Evolutionary conservation across 2,113 vertebrate genomes (phyloP).

Genomic region (Machaerirhynchus nigripectus): DNA sequence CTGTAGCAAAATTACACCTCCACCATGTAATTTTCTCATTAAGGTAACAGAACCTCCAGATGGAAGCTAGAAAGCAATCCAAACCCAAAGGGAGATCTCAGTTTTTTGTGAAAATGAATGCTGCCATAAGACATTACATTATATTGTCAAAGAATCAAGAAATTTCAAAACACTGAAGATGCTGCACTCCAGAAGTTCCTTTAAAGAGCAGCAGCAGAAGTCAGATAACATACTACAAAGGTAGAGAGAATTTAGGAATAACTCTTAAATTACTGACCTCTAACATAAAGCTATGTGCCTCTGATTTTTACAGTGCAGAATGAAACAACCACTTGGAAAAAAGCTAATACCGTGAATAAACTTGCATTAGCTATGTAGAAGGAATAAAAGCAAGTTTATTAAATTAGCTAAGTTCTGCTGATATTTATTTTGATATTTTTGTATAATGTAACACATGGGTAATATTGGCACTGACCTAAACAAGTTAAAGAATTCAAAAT

Average conservation of each 20-base stretch:
- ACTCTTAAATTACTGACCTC: neutral
- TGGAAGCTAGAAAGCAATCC: neutral
- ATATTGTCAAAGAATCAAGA: neutral
- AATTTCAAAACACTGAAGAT: neutral
- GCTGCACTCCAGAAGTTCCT: neutral
- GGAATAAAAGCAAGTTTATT: neutral
- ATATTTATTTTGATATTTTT: neutral
- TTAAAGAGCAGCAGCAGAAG: neutral
- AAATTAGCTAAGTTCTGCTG: neutral
- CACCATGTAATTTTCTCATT: neutral
- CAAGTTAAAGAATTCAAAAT: neutral
- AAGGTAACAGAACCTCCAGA: neutral
- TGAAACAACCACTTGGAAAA: neutral
- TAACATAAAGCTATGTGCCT: neutral
- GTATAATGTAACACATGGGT: no score
- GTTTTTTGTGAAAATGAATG: neutral
- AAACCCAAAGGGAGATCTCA: neutral
- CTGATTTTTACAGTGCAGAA: neutral
- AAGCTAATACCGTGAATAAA: neutral
- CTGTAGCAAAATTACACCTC: neutral
- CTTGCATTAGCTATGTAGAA: neutral
- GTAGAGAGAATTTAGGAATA: neutral
- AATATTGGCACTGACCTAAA: neutral
- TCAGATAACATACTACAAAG: neutral
- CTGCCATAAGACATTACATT: rapidly evolving